Percentiles rank a stretch among this genome's conserved stretches.
These are phyloP conservation scores for Ditula angustiorana DNA, from an alignment of 2,888 invertebrate genomes.

Conservation along the genomic window DNA sequence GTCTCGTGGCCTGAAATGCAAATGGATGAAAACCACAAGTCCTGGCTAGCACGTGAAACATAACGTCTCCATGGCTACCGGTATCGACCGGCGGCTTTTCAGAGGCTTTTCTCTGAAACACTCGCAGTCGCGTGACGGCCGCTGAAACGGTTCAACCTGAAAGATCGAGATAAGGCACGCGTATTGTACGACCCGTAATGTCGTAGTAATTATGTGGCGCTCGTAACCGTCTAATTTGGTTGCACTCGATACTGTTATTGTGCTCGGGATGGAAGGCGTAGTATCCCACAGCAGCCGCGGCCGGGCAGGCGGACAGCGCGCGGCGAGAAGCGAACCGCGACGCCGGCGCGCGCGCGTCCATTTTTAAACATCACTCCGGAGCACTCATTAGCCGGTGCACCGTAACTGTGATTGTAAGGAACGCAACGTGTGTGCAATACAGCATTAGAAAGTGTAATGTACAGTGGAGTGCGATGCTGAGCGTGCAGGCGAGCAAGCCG, in stretches of 20 bases:
- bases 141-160: conserved; percentile 76
- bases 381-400: conserved; percentile 79
- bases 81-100: conserved; percentile 83
- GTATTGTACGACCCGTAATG: conserved; percentile 1
- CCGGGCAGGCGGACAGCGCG: conserved; percentile 70
- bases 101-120: conserved; percentile 79
- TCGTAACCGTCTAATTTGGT: neutral
- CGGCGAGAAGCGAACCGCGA: conserved; percentile 78
- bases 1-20: conserved; percentile 79
- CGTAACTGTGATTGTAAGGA: conserved; percentile 73
- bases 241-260: neutral
- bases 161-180: conserved; percentile 60
- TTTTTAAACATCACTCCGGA: conserved; percentile 72
- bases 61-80: conserved; percentile 76
- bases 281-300: conserved; percentile 59
- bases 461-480: conserved; percentile 79
- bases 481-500: conserved; percentile 73
- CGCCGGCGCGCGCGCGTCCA: conserved; percentile 74
- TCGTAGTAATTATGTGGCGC: conserved; percentile 7
- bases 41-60: conserved; percentile 76
- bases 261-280: conserved; percentile 15
- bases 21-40: conserved; percentile 71
- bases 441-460: conserved; percentile 83
- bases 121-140: conserved; percentile 77
- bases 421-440: conserved; percentile 77